phyloP scores from a whole-genome alignment of 2,888 invertebrate genomes.

The Cetonia aurata region DNA sequence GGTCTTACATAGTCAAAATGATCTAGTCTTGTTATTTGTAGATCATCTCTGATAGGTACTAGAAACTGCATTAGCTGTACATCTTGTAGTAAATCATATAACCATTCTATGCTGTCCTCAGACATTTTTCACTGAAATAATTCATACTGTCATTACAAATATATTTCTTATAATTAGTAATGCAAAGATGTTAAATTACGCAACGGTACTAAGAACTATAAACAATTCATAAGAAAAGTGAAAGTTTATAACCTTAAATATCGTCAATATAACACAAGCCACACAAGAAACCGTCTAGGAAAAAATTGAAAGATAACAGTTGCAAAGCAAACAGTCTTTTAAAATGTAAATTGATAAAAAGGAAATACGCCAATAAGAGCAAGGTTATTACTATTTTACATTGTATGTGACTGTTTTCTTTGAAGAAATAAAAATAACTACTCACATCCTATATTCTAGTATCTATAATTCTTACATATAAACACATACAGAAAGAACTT shows the following conservation, averaged over 20 bases:
- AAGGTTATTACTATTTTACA: slow-evolving; percentile 41
- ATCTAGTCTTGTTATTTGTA: slow-evolving; percentile 89
- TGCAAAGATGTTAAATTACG: slow-evolving; percentile 36
- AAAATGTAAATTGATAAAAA: slow-evolving; percentile 25
- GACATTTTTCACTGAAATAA: slow-evolving; percentile 57
- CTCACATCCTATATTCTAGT: slow-evolving; percentile 20
- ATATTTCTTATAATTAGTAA: slow-evolving; percentile 7
- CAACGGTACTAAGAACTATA: slow-evolving; percentile 36
- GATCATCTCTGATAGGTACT: slow-evolving; percentile 88
- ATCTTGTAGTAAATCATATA: slow-evolving; percentile 87
- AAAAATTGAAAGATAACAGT: neutral
- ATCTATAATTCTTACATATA: slow-evolving; percentile 1
- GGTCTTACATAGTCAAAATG: slow-evolving; percentile 98
- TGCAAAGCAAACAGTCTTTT: slow-evolving; percentile 15
- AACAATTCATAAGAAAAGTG: slow-evolving; percentile 42
- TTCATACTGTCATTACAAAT: neutral
- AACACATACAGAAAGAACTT: slow-evolving; percentile 11
- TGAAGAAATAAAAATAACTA: slow-evolving; percentile 14
- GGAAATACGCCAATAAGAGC: slow-evolving; percentile 47
- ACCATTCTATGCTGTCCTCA: slow-evolving; percentile 79
- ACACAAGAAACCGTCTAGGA: slow-evolving; percentile 8
- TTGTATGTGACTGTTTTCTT: neutral
- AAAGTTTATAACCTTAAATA: slow-evolving; percentile 42
- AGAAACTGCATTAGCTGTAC: slow-evolving; percentile 94
- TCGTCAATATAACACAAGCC: neutral